A percentile compares a stretch with the other conserved stretches of the same genome.
These are phyloP conservation scores for Phyllotis vaccarum DNA, from an alignment of 2,797 vertebrate genomes.

Conservation along the genomic window DNA sequence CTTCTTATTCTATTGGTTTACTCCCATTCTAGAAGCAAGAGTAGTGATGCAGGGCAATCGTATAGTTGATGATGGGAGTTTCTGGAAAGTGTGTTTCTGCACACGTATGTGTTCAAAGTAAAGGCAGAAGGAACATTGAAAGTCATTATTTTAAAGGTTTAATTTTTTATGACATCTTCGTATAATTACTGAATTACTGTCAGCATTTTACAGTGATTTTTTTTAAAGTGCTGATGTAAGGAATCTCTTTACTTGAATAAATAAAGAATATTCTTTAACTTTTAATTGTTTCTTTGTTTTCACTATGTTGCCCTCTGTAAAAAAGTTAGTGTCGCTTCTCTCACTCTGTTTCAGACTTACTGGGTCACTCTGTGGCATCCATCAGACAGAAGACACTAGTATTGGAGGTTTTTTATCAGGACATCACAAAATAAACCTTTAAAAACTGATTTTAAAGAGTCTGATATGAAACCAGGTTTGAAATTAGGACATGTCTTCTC, in stretches of 20 bases:
- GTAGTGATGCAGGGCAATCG: too few species aligned
- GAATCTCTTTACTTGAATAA: conserved; percentile 80
- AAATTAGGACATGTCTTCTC: conserved; percentile 56
- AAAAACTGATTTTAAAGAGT: conserved; percentile 36
- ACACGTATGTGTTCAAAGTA: background rate
- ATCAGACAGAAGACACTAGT: conserved; percentile 29
- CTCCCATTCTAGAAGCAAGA: background rate
- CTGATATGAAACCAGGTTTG: conserved; percentile 60
- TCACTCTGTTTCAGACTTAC: conserved; percentile 61
- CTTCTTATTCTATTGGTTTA: background rate
- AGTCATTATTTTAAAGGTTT: conserved; percentile 68
- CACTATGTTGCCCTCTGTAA: conserved; percentile 62
- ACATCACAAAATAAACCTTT: conserved; percentile 57
- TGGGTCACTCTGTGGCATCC: conserved; percentile 47
- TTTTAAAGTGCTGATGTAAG: conserved; percentile 76
- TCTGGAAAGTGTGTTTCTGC: background rate
- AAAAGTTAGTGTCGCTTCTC: conserved; percentile 67
- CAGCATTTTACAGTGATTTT: conserved; percentile 82
- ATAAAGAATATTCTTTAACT: conserved; percentile 72
- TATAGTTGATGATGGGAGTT: background rate
- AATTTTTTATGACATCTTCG: conserved; percentile 70
- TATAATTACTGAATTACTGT: conserved; percentile 79
- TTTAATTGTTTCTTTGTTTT: conserved; percentile 72
- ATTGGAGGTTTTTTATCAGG: conserved; percentile 59
- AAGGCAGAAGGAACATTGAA: conserved; percentile 63